A percentile compares a stretch with the other conserved stretches of the same genome.
Evolutionary conservation across 2,797 vertebrate species (phyloP).

Genomic region (Tokudaia tokunoshimensis): DNA sequence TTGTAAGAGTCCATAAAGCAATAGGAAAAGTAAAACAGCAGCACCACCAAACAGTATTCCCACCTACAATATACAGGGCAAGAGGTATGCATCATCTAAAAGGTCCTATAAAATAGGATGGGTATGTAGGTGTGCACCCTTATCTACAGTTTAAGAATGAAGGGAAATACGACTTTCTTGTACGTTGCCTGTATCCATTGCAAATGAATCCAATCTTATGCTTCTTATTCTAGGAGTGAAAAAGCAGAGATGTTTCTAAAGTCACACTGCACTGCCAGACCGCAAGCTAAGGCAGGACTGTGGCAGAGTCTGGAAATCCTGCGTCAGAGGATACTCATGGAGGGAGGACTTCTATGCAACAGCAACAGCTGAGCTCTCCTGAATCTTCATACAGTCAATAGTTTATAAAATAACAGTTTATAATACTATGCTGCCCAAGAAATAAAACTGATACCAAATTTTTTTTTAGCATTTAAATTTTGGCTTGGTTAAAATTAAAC

Average conservation of each 20-base stretch:
- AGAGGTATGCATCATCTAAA: background rate
- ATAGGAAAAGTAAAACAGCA: background rate
- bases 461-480: conserved; percentile 52
- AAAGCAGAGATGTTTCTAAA: background rate
- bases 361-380: background rate
- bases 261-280: background rate
- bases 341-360: background rate
- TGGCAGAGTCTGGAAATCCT: background rate
- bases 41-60: background rate
- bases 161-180: background rate
- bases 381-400: conserved; percentile 65
- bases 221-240: background rate
- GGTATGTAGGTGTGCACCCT: background rate
- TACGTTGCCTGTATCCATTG: background rate
- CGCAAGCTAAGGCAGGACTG: background rate
- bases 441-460: conserved; percentile 45
- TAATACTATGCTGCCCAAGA: conserved; percentile 66
- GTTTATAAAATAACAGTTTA: conserved; percentile 75
- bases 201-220: background rate
- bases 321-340: background rate
- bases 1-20: background rate
- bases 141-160: background rate
- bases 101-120: background rate
- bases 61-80: background rate
- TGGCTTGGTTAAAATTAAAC: conserved; percentile 72